phyloP scores from a whole-genome alignment of 35 echinoderm and acorn worm species.

The Ptychodera flava region DNA sequence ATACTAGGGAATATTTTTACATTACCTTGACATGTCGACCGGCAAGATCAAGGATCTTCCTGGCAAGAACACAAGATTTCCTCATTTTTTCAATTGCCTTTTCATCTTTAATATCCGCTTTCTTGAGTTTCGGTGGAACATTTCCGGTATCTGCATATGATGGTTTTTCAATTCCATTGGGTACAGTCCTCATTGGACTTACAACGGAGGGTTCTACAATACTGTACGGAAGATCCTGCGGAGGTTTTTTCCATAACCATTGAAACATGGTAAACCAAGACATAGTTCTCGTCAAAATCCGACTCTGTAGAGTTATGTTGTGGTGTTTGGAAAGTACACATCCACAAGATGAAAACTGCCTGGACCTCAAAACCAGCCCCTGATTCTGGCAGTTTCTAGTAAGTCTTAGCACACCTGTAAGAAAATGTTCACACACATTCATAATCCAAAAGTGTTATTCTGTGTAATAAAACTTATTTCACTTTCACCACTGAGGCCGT shows the following conservation, averaged over 20 bases:
- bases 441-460: too few species aligned
- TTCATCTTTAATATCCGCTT: neutral
- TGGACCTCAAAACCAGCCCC: too few species aligned
- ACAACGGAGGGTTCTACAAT: neutral
- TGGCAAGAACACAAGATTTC: neutral
- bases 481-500: too few species aligned
- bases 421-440: too few species aligned
- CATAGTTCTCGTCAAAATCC: neutral
- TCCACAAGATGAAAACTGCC: too few species aligned
- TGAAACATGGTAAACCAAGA: neutral
- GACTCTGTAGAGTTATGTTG: too few species aligned
- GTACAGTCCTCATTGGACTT: neutral
- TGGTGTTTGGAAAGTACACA: too few species aligned
- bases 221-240: neutral
- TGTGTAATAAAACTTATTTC: too few species aligned
- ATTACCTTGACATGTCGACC: neutral
- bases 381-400: too few species aligned
- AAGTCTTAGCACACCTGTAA: too few species aligned
- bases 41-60: neutral
- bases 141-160: neutral
- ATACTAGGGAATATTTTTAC: too few species aligned
- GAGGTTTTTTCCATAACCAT: neutral
- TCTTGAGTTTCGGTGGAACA: neutral
- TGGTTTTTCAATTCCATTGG: neutral
- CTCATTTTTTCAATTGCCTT: neutral